Conservation (phyloP, 2,113 vertebrate genomes). For the Tetrax tetrax region DNA sequence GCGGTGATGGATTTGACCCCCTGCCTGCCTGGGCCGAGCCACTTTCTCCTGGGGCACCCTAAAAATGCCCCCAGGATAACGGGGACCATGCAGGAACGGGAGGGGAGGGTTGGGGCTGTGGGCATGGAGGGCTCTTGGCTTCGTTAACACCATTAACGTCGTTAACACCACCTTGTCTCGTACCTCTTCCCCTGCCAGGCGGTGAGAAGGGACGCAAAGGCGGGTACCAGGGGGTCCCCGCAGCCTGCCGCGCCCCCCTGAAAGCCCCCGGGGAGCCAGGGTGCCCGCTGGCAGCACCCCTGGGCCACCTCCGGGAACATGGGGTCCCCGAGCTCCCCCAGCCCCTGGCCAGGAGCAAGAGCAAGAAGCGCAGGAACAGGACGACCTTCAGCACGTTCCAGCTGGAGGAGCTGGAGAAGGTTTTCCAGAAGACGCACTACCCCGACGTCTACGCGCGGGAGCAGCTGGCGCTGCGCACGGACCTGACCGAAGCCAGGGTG, state of each 20-base stretch:
- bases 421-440: conserved; percentile 94
- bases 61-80: accelerated
- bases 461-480: conserved; percentile 89
- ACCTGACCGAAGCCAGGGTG: conserved; percentile 91
- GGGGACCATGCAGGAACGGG: accelerated
- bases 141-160: background rate
- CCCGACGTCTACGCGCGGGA: conserved; percentile 91
- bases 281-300: conserved; percentile 48
- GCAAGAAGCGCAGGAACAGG: conserved; percentile 92
- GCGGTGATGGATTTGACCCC: background rate
- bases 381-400: conserved; percentile 95
- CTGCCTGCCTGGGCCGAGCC: accelerated
- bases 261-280: conserved; percentile 72
- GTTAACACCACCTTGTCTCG: background rate
- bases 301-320: conserved; percentile 48
- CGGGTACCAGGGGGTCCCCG: conserved; percentile 76
- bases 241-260: conserved; percentile 72
- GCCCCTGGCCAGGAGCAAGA: conserved; percentile 80
- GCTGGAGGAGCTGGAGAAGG: conserved; percentile 94
- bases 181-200: conserved; percentile 68
- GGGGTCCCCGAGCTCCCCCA: conserved; percentile 81
- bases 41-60: accelerated
- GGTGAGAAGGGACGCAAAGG: conserved; percentile 81
- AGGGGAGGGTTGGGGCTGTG: background rate
- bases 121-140: accelerated